phyloP scores from a whole-genome alignment of 2,113 vertebrate genomes.

The Columbina picui region DNA sequence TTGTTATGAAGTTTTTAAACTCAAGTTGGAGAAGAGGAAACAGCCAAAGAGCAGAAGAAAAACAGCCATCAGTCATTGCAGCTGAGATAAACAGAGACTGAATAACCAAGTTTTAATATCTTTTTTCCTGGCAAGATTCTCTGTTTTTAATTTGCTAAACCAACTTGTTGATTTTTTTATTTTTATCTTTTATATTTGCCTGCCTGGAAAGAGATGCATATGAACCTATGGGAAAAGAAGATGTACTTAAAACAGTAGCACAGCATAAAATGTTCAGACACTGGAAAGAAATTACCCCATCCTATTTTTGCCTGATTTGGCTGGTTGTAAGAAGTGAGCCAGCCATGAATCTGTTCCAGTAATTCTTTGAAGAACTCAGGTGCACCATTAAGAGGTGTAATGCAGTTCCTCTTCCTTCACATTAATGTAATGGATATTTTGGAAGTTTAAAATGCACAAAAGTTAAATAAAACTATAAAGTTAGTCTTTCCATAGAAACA shows the following conservation, averaged over 20 bases:
- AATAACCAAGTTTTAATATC: background rate
- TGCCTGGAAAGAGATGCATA: background rate
- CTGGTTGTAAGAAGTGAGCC: background rate
- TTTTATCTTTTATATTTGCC: background rate
- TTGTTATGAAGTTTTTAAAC: conserved; percentile 45
- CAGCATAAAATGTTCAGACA: conserved; percentile 48
- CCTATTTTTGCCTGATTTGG: background rate
- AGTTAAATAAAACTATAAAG: background rate
- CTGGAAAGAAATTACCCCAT: background rate
- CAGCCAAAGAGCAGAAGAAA: conserved; percentile 39
- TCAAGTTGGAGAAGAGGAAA: conserved; percentile 8
- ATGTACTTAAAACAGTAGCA: conserved; percentile 45
- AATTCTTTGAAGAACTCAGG: background rate
- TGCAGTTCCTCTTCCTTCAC: background rate
- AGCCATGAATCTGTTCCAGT: background rate
- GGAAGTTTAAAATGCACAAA: background rate
- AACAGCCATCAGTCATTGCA: conserved; percentile 54
- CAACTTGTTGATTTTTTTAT: background rate
- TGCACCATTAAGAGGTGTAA: background rate
- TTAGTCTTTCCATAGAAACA: background rate
- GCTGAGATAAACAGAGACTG: conserved; percentile 54
- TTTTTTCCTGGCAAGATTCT: conserved; percentile 18
- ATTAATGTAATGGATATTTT: background rate
- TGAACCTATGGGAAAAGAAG: conserved; percentile 9
- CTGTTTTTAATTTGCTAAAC: conserved; percentile 33